Evolutionary conservation across 2,797 vertebrate species (phyloP), one percentile per base, ranked within the genome.

Genomic region (Pseudomugil tenellus): DNA sequence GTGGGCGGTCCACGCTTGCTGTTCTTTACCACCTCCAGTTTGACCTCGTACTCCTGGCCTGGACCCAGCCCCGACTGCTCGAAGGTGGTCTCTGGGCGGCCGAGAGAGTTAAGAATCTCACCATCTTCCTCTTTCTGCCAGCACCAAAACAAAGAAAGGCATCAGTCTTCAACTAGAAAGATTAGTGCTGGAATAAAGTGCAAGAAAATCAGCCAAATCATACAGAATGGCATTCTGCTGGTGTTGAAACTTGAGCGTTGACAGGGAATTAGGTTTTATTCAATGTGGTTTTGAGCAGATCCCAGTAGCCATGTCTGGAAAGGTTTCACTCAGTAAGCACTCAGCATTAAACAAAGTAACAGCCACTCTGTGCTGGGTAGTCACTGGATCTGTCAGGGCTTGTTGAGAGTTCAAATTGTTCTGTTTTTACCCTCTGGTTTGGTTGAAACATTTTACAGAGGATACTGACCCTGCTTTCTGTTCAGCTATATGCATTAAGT

Each of bases 41-140:
- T 97, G 79, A 99, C 97, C 72, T 99, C 97, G 55, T 99, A 99
- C 66, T 97, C 96, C 29, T 98, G 96, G 58, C 98, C 98, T 0
- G 98, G 97, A 41, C 95, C 96, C 73, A 99, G 92, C 17, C 98
- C 98, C 0, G 96, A 97, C 88, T 99, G 98, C 84, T 94, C 91
- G 64, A 96, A 98, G n/a, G 95, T 96, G 74, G 96, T 97, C 86
- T 98, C 95, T 2, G 97, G 96, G 14, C 93, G 95, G 63, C 93
- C 91, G 57, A 99, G 92, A 43, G 95, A 95, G 83, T 95, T 98
- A 64, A 95, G 93, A 85, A 99, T 98, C 76, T 96, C 96, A 67
- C 91, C 97, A 6, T 97, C 96, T 41, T 97, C 96, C 67, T 99
- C 96, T 94, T 99, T 98, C 98, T 99, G 94, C 29, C 93, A 93